phyloP scores from a whole-genome alignment of 2,113 vertebrate species.

The Lagopus muta region DNA sequence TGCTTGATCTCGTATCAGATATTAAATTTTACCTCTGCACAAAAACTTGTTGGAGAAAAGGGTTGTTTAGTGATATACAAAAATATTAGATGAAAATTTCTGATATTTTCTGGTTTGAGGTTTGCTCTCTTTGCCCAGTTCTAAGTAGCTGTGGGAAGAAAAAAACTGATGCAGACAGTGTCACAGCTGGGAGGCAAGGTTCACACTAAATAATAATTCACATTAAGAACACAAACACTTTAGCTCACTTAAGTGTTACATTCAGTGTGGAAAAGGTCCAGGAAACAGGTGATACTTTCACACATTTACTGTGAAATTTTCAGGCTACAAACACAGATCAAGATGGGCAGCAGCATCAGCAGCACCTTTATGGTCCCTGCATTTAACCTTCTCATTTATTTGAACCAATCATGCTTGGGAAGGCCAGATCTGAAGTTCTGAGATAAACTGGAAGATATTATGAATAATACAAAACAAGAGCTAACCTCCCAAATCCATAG shows the following conservation, averaged over 20 bases:
- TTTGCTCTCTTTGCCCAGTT: not conserved
- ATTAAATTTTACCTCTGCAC: slow-evolving; percentile 78
- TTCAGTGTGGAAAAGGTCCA: not conserved
- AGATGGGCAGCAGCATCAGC: not conserved
- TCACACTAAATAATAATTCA: not conserved
- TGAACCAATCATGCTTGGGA: not conserved
- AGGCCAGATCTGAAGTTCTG: not conserved
- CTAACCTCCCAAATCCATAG: fast-evolving
- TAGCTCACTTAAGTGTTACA: not conserved
- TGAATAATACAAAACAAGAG: not conserved
- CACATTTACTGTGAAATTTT: not conserved
- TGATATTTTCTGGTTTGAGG: not conserved
- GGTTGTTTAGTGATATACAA: not conserved
- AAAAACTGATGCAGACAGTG: not conserved
- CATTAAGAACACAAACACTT: not conserved
- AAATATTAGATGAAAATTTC: not conserved
- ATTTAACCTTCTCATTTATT: not conserved
- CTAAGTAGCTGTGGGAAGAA: not conserved
- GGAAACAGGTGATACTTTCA: not conserved
- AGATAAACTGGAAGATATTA: not conserved
- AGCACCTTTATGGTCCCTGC: not conserved
- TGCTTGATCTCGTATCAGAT: slow-evolving; percentile 80
- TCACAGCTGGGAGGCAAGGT: not conserved
- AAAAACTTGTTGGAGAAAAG: not conserved
- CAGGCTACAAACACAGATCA: not conserved